Percentiles rank a stretch among this genome's conserved stretches.
Evolutionary conservation across 2,797 vertebrate species (phyloP).

Genomic region (Numenius phaeopus): DNA sequence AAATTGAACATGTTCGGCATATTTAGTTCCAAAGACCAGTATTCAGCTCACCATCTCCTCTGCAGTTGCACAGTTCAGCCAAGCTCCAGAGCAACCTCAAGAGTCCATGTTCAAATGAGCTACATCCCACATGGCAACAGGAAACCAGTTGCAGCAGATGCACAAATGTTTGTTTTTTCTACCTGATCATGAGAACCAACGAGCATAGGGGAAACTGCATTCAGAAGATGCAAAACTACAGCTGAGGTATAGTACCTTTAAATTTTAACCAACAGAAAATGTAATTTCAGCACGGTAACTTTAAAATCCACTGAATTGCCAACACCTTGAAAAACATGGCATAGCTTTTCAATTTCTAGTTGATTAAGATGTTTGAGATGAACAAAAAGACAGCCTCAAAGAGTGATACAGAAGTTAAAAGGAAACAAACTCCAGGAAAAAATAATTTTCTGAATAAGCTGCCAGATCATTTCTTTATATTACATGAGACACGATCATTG

Average conservation of each 20-base stretch:
- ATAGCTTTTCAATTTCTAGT: background rate
- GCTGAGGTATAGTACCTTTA: background rate
- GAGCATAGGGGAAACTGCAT: background rate
- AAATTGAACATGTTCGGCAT: background rate
- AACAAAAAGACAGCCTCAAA: background rate
- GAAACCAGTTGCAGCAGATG: background rate
- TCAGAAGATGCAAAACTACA: background rate
- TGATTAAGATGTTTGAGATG: background rate
- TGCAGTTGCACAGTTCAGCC: background rate
- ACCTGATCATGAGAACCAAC: background rate
- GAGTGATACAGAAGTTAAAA: background rate
- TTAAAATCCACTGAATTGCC: background rate
- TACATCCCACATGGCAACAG: background rate
- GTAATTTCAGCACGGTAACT: background rate
- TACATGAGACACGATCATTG: rapidly evolving
- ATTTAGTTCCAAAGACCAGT: background rate
- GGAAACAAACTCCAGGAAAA: background rate
- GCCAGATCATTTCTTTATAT: background rate
- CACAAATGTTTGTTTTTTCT: background rate
- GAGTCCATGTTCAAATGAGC: background rate
- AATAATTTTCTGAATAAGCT: background rate
- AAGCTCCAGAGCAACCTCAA: background rate
- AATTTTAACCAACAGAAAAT: background rate
- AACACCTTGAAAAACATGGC: background rate
- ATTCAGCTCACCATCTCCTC: background rate